Evolutionary conservation across 1,140 invertebrate genomes (phyloP), one percentile per base, ranked within the genome.

Genomic region (Trissolcus basalis): DNA sequence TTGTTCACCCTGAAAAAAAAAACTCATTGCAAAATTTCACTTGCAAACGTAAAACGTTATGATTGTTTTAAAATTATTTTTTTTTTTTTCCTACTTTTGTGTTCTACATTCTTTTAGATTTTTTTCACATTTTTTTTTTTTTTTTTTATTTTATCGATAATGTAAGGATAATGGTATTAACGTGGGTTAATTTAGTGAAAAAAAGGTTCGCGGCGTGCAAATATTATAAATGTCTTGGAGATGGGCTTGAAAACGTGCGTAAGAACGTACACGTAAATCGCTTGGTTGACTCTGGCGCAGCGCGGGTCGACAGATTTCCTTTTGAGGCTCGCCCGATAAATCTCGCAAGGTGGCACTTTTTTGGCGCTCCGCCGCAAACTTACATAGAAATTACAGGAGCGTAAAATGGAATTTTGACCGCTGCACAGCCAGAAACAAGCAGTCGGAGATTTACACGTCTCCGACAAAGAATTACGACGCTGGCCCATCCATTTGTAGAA

Each of bases 401-500:
- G 76, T 78, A 78, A 78, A 78, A 74, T 74, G 76, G 70, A 78
- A 78, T 71, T 74, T 78, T 74, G 70, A 74, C 70, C 76, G 67
- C 65, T 47, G 55, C 39, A 55, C 59, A 45, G 69, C 58, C 58
- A 69, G 75, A 67, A 73, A 78, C 69, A 72, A 78, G 65, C 76
- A 55, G 51, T n/a, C 36, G 48, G 54, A 73, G 76, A 78, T 78
- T 78, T 78, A 78, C 76, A 78, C 65, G 75, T 78, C 69, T 61
- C 68, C 48, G 47, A 14, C 58, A 50, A 69, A 77, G 75, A 72
- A 73, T 72, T 72, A 73, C 75, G 75, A 71, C 64, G 50, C 32
- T 39, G 68, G 33, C 19, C 54, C 60, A 70, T 77, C 41, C 60
- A 60, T 76, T 67, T 61, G 54, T 60, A 69, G 6, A 27, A 8